Conservation (phyloP, 2,888 invertebrate genomes). For the Heliconius sara region DNA sequence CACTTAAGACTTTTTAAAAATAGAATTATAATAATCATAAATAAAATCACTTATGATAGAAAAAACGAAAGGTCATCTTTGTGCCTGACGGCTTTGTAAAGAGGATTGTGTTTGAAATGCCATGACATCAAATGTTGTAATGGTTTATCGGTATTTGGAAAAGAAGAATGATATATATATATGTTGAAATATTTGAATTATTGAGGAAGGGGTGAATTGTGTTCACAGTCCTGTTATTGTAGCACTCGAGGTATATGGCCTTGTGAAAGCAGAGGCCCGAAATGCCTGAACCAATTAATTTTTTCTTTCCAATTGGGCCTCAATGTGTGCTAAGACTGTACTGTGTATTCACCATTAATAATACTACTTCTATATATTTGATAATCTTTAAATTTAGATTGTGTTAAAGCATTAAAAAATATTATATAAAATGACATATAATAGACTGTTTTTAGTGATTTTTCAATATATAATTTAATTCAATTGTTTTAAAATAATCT, state of each 20-base stretch:
- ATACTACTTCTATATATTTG: constrained; percentile 27
- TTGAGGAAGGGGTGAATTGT: constrained; percentile 9
- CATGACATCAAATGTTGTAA: constrained; percentile 33
- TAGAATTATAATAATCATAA: constrained; percentile 19
- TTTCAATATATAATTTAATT: neutral
- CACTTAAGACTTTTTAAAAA: constrained; percentile 13
- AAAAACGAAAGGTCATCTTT: constrained; percentile 8
- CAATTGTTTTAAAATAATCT: neutral
- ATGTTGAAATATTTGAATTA: neutral
- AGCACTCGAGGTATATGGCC: neutral
- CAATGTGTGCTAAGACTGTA: neutral
- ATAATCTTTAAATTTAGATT: neutral
- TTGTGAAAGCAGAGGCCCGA: neutral
- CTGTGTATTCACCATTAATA: neutral
- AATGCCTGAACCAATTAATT: neutral
- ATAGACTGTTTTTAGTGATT: neutral
- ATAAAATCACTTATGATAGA: constrained; percentile 8
- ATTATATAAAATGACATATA: neutral
- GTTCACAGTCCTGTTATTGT: neutral
- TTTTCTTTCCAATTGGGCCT: neutral
- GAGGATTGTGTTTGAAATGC: constrained; percentile 25
- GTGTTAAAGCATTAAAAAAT: neutral
- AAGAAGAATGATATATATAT: constrained; percentile 12
- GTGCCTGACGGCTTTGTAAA: constrained; percentile 5
- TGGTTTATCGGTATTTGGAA: constrained; percentile 29